These are phyloP conservation scores for Atherix ibis DNA, from an alignment of 2,888 invertebrate species.

Conservation along the genomic window DNA sequence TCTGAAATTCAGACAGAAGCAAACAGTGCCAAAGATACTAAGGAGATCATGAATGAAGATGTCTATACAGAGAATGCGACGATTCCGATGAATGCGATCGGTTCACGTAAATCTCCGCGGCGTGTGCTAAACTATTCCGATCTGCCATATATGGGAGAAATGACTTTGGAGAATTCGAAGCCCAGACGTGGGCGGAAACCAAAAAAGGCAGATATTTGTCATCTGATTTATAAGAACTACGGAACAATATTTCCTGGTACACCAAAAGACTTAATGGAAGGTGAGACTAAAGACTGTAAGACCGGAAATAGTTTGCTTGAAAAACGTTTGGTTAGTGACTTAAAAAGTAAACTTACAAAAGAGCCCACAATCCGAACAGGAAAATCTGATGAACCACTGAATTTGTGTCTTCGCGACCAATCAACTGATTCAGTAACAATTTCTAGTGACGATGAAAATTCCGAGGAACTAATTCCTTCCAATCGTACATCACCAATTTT, in stretches of 20 bases:
- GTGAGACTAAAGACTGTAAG: slow-evolving; percentile 36
- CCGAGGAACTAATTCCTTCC: slow-evolving; percentile 13
- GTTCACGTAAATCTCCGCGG: slow-evolving; percentile 16
- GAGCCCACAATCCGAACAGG: slow-evolving; percentile 31
- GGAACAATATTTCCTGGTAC: slow-evolving; percentile 71
- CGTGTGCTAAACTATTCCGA: slow-evolving; percentile 60
- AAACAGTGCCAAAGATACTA: not conserved
- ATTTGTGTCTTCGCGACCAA: slow-evolving; percentile 63
- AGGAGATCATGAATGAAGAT: no score
- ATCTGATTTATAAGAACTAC: slow-evolving; percentile 80
- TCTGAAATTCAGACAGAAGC: slow-evolving; percentile 47
- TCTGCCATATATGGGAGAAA: slow-evolving; percentile 83
- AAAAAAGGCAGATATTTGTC: slow-evolving; percentile 84
- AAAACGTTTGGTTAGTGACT: slow-evolving; percentile 31
- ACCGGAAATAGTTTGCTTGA: slow-evolving; percentile 40
- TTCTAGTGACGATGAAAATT: slow-evolving; percentile 24
- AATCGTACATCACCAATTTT: slow-evolving; percentile 21
- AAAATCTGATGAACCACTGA: slow-evolving; percentile 52
- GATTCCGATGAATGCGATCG: not conserved
- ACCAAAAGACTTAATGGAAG: slow-evolving; percentile 36
- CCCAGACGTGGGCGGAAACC: slow-evolving; percentile 77
- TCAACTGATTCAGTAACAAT: slow-evolving; percentile 24
- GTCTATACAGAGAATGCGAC: not conserved
- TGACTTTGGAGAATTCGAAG: slow-evolving; percentile 75
- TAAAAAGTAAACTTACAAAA: slow-evolving; percentile 25